Percentiles rank a stretch among this genome's conserved stretches.
Evolutionary conservation across 2,888 invertebrate genomes (phyloP).

Genomic region (Epiblema foenella): DNA sequence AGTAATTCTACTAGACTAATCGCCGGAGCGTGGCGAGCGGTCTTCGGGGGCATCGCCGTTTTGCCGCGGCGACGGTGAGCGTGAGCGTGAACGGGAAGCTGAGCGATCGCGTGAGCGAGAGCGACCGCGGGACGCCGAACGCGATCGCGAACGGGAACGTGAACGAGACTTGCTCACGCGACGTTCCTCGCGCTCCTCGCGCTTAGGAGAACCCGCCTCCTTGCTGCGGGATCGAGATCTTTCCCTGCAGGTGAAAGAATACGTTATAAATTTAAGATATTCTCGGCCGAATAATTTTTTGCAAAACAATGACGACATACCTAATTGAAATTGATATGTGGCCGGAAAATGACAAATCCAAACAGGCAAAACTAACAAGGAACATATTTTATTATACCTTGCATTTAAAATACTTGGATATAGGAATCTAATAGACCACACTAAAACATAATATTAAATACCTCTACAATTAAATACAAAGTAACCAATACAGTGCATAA

Average conservation of each 20-base stretch:
- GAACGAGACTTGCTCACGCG: constrained; percentile 74
- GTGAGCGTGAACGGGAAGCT: constrained; percentile 65
- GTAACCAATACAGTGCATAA: not conserved
- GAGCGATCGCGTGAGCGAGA: constrained; percentile 65
- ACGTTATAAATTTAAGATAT: constrained; percentile 28
- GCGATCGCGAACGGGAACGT: constrained; percentile 60
- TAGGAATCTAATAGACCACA: constrained; percentile 9
- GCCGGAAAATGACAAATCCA: constrained; percentile 1
- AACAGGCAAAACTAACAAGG: not conserved
- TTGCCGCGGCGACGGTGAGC: constrained; percentile 71
- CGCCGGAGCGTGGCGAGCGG: constrained; percentile 78
- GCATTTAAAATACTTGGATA: not conserved
- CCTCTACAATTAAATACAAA: constrained; percentile 11
- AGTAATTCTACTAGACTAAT: constrained; percentile 53
- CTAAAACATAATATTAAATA: not conserved
- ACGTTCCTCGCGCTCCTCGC: constrained; percentile 66
- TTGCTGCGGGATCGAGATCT: constrained; percentile 89
- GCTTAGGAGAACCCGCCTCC: constrained; percentile 76
- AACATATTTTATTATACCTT: not conserved
- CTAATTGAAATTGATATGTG: no score
- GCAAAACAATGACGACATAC: not conserved
- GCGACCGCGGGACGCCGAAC: constrained; percentile 63
- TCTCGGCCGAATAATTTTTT: not conserved
- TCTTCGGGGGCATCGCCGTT: constrained; percentile 73
- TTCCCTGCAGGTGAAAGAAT: constrained; percentile 76